Evolutionary conservation across 2,888 invertebrate species (phyloP).

Genomic region (Drosophila picticornis): DNA sequence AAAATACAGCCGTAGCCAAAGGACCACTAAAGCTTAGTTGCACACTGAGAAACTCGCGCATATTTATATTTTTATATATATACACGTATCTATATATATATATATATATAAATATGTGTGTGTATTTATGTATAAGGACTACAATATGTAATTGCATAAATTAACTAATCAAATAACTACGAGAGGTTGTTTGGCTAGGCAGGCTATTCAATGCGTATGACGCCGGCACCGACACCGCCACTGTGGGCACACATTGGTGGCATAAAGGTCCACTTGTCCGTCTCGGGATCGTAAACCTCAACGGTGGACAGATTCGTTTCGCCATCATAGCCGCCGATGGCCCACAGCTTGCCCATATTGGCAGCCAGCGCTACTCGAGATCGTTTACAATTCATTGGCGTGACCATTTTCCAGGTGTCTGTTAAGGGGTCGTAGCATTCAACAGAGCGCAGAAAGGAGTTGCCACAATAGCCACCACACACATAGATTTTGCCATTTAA

Average conservation of each 20-base stretch:
- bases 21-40: constrained; percentile 67
- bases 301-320: constrained; percentile 92
- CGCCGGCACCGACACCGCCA: constrained; percentile 95
- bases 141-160: constrained; percentile 51
- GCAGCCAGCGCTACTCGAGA: constrained; percentile 93
- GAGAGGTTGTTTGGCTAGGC: constrained; percentile 45
- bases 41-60: constrained; percentile 16
- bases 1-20: constrained; percentile 37
- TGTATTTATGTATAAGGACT: constrained; percentile 28
- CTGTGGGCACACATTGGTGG: constrained; percentile 94
- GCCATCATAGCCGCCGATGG: constrained; percentile 92
- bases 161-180: constrained; percentile 44
- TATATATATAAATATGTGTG: background rate
- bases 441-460: constrained; percentile 92
- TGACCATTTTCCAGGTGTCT: constrained; percentile 91
- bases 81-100: constrained; percentile 18
- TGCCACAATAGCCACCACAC: constrained; percentile 94
- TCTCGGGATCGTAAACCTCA: constrained; percentile 92
- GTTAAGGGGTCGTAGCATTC: constrained; percentile 92
- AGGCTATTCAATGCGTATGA: constrained; percentile 87
- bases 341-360: constrained; percentile 93
- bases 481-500: constrained; percentile 93
- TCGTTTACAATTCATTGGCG: constrained; percentile 93
- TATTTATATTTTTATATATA: constrained; percentile 3
- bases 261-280: constrained; percentile 90